phyloP scores from a whole-genome alignment of 2,888 invertebrate genomes.

The Drosophila monieri region DNA sequence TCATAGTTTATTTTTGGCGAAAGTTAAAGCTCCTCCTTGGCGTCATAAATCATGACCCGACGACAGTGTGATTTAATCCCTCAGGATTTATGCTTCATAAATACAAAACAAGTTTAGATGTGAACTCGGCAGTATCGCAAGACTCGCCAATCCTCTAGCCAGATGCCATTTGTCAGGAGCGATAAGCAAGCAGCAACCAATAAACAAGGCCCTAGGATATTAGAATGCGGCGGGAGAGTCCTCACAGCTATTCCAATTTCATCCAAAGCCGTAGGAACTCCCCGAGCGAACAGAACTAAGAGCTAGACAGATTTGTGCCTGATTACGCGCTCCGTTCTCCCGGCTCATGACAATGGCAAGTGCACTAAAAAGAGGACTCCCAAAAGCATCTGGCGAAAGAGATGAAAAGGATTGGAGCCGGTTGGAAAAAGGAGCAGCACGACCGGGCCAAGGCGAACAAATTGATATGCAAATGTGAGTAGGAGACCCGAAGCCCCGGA shows the following conservation, averaged over 20 bases:
- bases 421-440: constrained; percentile 17
- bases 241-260: constrained; percentile 8
- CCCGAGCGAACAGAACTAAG: constrained; percentile 37
- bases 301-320: constrained; percentile 55
- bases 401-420: constrained; percentile 6
- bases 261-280: constrained; percentile 29
- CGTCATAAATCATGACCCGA: constrained; percentile 25
- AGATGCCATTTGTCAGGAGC: constrained; percentile 58
- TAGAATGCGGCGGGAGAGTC: constrained; percentile 29
- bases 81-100: constrained; percentile 33
- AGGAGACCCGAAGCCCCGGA: constrained; percentile 37
- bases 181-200: constrained; percentile 54
- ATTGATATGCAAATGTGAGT: constrained; percentile 73
- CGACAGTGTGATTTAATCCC: constrained; percentile 34
- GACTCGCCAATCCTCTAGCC: constrained; percentile 16
- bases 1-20: not conserved
- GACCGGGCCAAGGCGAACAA: constrained; percentile 69
- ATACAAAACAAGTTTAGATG: constrained; percentile 33
- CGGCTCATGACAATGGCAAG: constrained; percentile 37
- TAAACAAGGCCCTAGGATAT: constrained; percentile 67
- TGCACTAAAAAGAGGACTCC: constrained; percentile 42
- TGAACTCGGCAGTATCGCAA: not conserved
- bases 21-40: constrained; percentile 3
- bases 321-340: constrained; percentile 38
- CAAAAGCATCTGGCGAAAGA: constrained; percentile 35